These are phyloP conservation scores for Drosophila pseudoobscura DNA, from an alignment of 1,140 invertebrate genomes.

Conservation along the genomic window DNA sequence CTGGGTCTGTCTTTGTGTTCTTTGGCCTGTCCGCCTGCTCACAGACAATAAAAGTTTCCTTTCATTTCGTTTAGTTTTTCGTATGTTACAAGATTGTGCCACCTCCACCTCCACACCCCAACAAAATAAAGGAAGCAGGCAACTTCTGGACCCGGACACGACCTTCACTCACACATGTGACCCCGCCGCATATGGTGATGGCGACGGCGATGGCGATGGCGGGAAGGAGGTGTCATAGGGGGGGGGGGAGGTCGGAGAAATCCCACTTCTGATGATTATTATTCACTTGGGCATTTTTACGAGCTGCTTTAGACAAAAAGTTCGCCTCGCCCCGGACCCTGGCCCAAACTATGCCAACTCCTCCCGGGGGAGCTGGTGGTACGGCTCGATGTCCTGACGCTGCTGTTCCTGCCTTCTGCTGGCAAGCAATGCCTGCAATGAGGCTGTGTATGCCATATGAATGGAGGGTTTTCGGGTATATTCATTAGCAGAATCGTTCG, in stretches of 20 bases:
- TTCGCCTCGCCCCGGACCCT: slow-evolving; percentile 48
- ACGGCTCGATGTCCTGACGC: too few relatives aligned
- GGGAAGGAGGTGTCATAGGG: slow-evolving; percentile 18
- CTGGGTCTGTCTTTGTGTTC: slow-evolving; percentile 31
- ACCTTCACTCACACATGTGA: slow-evolving; percentile 46
- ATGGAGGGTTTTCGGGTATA: too few relatives aligned
- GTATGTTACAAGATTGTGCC: slow-evolving; percentile 41
- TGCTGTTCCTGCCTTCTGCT: too few relatives aligned
- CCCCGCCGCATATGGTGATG: slow-evolving; percentile 31
- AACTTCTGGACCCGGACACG: slow-evolving; percentile 18
- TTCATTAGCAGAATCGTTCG: background rate
- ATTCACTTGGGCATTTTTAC: slow-evolving; percentile 83
- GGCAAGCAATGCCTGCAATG: too few relatives aligned
- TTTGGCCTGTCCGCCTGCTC: slow-evolving; percentile 38
- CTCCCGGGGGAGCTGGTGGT: slow-evolving; percentile 36
- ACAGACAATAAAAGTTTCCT: slow-evolving; percentile 78
- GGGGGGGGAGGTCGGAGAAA: slow-evolving; percentile 7
- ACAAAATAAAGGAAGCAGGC: background rate
- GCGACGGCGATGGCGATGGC: background rate
- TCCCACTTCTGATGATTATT: slow-evolving; percentile 78
- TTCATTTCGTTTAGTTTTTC: slow-evolving; percentile 69
- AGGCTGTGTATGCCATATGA: too few relatives aligned
- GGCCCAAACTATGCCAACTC: slow-evolving; percentile 68
- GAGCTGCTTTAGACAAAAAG: slow-evolving; percentile 80
- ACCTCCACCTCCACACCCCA: background rate